Percentiles rank a stretch among this genome's conserved stretches.
phyloP scores from a whole-genome alignment of 53 echinoderm and acorn worm genomes.

The Zoroaster sp. region DNA sequence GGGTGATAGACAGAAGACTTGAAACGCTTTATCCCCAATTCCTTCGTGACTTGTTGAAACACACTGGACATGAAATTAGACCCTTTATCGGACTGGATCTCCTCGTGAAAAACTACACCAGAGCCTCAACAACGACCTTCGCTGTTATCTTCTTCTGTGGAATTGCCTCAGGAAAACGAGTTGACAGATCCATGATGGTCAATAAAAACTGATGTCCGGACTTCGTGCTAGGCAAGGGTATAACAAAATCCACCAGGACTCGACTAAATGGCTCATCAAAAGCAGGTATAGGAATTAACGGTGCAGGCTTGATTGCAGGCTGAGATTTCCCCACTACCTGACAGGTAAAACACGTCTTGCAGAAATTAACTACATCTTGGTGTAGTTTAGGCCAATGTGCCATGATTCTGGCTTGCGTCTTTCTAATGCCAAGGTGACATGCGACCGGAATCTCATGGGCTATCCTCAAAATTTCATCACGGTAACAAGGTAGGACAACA shows the following conservation, averaged over 20 bases:
- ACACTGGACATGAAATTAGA: constrained; percentile 60
- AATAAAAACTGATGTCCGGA: constrained; percentile 56
- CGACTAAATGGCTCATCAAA: constrained; percentile 43
- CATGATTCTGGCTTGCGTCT: constrained; percentile 48
- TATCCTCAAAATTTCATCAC: constrained; percentile 30
- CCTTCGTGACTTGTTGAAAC: constrained; percentile 45
- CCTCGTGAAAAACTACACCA: constrained; percentile 61
- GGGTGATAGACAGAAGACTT: constrained; percentile 62
- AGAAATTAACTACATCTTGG: constrained; percentile 8
- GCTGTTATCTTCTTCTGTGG: constrained; percentile 48
- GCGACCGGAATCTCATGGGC: constrained; percentile 50
- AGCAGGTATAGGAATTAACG: constrained; percentile 48
- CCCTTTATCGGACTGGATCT: constrained; percentile 65
- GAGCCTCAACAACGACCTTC: constrained; percentile 44
- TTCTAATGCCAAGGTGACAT: constrained; percentile 51
- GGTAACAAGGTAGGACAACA: constrained; percentile 27
- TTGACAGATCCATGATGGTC: constrained; percentile 58
- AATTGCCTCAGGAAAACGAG: constrained; percentile 68
- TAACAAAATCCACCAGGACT: constrained; percentile 59
- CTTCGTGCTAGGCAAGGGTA: constrained; percentile 41
- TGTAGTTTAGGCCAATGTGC: constrained; percentile 9
- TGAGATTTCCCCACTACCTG: constrained; percentile 7
- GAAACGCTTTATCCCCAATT: constrained; percentile 55
- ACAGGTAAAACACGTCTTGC: constrained; percentile 40
- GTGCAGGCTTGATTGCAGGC: neutral